Evolutionary conservation across 2,113 vertebrate genomes (phyloP), one percentile per base, ranked within the genome.

Genomic region (Trematocara nigrifrons): DNA sequence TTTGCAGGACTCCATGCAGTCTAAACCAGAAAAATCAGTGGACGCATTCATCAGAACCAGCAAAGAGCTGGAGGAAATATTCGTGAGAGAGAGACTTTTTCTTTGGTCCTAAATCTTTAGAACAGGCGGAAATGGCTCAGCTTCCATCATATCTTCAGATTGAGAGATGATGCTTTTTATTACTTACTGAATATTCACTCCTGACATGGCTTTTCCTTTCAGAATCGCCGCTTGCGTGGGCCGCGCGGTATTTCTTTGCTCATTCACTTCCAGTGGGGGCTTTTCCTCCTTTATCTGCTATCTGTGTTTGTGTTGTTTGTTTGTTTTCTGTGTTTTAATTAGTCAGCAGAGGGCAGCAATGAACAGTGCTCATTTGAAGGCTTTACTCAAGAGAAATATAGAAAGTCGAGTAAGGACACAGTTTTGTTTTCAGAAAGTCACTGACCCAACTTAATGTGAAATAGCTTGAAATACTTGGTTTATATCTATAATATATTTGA

Each of bases 271-370:
- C n/a, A 81, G n/a, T 51, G 11, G 7, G 80, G n/a, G 53, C 6
- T 66, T 66, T 79, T 69, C 29, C 5, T 26, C 15, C 2, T 59
- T 86, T 33, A 1, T 31, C 33, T 29, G 9, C 33, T 22, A 54
- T 84, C 13, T 29, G 40, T 74, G 8, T 74, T 18, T 2, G 45
- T 82, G 7, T 51, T 29, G 16, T 49, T 79, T 71, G 54, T 59
- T 82, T 71, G 54, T 59, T 82, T 31, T 38, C 51, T 90, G 31
- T 89, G 69, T 92, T 87, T 77, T 83, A 56, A 90, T 81, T 82
- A 97, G 97, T 96, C 98, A 96, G 94, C 97, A 96, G 96, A 97
- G 96, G 96, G 96, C 97, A 98, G 94, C 88, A 97, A 94, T 95
- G 96, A 98, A 97, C 97, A 98, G 94, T 29, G 33, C 90, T 64